Evolutionary conservation across 2,113 vertebrate genomes (phyloP).

Genomic region (Todiramphus chloris): DNA sequence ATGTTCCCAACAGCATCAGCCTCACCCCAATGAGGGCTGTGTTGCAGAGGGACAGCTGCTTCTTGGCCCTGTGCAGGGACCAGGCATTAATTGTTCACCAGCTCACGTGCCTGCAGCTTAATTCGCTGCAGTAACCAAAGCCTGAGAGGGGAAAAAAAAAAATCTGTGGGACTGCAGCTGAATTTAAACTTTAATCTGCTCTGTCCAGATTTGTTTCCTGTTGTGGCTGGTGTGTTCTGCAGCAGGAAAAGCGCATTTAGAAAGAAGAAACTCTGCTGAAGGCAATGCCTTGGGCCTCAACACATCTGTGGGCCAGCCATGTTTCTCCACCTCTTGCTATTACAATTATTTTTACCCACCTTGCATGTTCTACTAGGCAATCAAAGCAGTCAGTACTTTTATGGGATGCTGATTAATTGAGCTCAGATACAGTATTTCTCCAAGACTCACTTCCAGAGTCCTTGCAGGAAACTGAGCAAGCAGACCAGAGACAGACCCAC

Average conservation of each 20-base stretch:
- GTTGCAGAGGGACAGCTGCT: not conserved
- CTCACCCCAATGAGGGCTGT: not conserved
- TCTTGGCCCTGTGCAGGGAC: not conserved
- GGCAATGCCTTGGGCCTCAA: not conserved
- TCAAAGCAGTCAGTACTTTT: not conserved
- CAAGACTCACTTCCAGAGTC: not conserved
- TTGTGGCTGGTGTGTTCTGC: not conserved
- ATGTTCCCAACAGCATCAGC: not conserved
- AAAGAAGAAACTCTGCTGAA: not conserved
- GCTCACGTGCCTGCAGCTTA: not conserved
- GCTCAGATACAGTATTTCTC: not conserved
- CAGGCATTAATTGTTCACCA: not conserved
- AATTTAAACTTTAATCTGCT: not conserved
- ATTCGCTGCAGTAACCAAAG: not conserved
- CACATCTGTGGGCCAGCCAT: not conserved
- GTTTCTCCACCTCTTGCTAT: not conserved
- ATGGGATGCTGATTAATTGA: not conserved
- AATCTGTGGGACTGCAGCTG: not conserved
- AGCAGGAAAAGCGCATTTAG: not conserved
- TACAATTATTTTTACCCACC: not conserved
- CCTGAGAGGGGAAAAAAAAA: not conserved
- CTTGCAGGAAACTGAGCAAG: not conserved
- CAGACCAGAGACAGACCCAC: not conserved
- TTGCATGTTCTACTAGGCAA: not conserved
- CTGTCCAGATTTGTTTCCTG: not conserved